phyloP scores from a whole-genome alignment of 2,888 invertebrate species.

The Phoenoteleia sp. region DNA sequence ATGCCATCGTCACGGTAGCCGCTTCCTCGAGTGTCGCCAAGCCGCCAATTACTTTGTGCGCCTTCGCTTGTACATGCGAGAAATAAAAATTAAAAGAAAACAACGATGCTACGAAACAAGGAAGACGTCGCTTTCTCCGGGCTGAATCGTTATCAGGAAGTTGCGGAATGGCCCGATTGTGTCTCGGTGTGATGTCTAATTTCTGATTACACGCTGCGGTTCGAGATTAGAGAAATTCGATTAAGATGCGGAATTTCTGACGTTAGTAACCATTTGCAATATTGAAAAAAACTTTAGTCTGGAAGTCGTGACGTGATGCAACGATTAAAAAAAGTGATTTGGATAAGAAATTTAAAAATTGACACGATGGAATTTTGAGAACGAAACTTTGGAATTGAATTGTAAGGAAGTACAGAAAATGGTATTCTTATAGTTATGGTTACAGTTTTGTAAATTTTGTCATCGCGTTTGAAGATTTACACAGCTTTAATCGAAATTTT shows the following conservation, averaged over 20 bases:
- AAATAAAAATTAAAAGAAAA: constrained; percentile 2
- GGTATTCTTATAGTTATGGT: no score
- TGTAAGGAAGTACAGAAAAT: no score
- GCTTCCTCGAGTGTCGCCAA: constrained; percentile 41
- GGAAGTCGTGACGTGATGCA: no score
- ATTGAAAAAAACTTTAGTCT: no score
- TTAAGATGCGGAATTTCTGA: not conserved
- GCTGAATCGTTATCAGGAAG: constrained; percentile 35
- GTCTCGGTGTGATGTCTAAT: constrained; percentile 26
- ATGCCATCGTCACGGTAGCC: constrained; percentile 40
- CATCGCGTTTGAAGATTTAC: no score
- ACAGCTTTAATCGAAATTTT: no score
- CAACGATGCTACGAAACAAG: constrained; percentile 14
- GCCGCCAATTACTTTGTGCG: constrained; percentile 37
- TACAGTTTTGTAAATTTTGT: no score
- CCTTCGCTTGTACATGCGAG: not conserved
- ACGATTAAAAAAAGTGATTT: no score
- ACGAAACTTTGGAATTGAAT: no score
- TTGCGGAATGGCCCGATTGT: constrained; percentile 28
- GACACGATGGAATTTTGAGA: no score
- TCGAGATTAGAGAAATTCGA: not conserved
- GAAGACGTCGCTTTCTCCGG: constrained; percentile 44
- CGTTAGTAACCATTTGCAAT: no score
- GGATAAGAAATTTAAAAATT: no score
- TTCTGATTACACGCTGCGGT: not conserved